phyloP scores from a whole-genome alignment of 2,113 vertebrate species.

The Trochalopteron elliotii region DNA sequence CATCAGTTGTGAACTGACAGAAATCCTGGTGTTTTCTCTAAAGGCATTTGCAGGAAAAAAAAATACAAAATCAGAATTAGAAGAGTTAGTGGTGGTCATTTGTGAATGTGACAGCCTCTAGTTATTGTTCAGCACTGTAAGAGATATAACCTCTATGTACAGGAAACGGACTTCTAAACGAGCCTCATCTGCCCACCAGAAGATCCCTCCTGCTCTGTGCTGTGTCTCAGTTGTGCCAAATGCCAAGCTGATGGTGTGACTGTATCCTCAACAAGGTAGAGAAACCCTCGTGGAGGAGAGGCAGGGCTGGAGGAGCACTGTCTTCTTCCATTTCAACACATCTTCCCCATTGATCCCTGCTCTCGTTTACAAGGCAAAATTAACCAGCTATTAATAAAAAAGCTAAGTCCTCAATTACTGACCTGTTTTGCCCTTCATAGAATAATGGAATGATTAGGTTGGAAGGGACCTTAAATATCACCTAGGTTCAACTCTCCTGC shows the following conservation, averaged over 20 bases:
- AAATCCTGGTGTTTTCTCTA: background rate
- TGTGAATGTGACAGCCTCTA: fast-evolving
- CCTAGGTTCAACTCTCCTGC: background rate
- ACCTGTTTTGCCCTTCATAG: background rate
- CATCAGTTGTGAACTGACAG: background rate
- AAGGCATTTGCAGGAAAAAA: background rate
- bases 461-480: background rate
- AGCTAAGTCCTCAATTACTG: background rate
- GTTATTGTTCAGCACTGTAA: background rate
- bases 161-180: background rate
- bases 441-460: background rate
- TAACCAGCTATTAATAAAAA: background rate
- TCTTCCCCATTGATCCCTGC: background rate
- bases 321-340: background rate
- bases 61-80: background rate
- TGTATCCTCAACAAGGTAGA: background rate
- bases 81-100: background rate
- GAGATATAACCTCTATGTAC: background rate
- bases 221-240: background rate
- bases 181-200: fast-evolving
- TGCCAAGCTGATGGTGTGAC: background rate
- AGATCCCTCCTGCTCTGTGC: background rate
- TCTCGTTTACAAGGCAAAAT: background rate
- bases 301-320: background rate
- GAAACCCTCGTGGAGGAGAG: background rate